phyloP scores from a whole-genome alignment of 2,888 invertebrate genomes.

The Nemapogon koenigi region DNA sequence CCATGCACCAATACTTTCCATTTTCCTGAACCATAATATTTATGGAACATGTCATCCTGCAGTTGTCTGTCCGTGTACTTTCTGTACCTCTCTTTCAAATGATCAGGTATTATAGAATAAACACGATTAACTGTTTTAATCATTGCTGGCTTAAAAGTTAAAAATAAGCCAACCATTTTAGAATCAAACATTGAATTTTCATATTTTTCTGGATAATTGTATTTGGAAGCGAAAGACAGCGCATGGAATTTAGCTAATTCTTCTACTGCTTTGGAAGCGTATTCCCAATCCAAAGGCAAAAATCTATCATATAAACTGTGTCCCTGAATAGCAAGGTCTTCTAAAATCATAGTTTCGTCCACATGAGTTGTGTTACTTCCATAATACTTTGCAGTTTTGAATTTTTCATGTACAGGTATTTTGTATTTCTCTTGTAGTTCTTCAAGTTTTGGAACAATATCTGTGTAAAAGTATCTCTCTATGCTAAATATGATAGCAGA shows the following conservation, averaged over 20 bases:
- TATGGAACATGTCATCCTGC: background rate
- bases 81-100: background rate
- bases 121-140: conserved; percentile 10
- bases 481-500: background rate
- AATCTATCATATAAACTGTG: conserved; percentile 30
- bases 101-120: background rate
- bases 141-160: background rate
- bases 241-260: conserved; percentile 45
- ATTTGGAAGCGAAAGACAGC: conserved; percentile 26
- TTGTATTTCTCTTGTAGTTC: conserved; percentile 7
- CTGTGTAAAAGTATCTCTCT: background rate
- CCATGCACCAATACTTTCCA: conserved; percentile 2
- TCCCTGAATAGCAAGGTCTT: conserved; percentile 30
- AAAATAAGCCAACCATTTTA: background rate
- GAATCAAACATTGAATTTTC: background rate
- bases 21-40: background rate
- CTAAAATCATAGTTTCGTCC: conserved; percentile 34
- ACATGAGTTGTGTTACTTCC: conserved; percentile 17
- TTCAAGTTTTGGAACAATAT: background rate
- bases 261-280: conserved; percentile 27
- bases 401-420: conserved; percentile 11
- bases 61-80: conserved; percentile 1
- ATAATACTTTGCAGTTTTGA: conserved; percentile 18
- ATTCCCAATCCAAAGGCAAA: conserved; percentile 32
- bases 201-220: conserved; percentile 7